These are phyloP conservation scores for Agrotis puta DNA, from an alignment of 2,888 invertebrate species.

Conservation along the genomic window DNA sequence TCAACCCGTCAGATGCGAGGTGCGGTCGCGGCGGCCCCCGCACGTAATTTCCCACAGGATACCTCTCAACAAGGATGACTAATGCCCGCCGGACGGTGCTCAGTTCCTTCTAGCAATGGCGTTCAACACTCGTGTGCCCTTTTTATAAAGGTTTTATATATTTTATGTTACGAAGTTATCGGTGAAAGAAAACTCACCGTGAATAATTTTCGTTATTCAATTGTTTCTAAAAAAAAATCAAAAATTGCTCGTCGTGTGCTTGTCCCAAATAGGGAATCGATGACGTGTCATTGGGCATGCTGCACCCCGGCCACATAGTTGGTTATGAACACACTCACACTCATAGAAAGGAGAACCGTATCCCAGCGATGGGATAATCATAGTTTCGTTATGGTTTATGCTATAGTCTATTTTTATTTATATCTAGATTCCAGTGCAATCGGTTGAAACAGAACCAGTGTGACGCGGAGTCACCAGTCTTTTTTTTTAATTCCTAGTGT, in stretches of 20 bases:
- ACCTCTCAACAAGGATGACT: slow-evolving; percentile 87
- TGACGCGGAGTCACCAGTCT: accelerated
- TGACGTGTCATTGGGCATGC: neutral
- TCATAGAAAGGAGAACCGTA: neutral
- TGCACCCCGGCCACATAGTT: neutral
- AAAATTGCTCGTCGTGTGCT: too few species aligned
- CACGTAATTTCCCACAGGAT: slow-evolving; percentile 88
- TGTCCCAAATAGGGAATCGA: too few species aligned
- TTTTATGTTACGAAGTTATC: slow-evolving; percentile 3
- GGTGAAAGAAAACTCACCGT: neutral
- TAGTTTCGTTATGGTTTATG: neutral
- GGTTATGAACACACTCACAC: too few species aligned
- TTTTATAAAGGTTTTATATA: slow-evolving; percentile 39
- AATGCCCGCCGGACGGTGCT: slow-evolving; percentile 82
- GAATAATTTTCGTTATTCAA: too few species aligned
- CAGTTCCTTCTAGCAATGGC: slow-evolving; percentile 68
- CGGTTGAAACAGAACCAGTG: neutral
- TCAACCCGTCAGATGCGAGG: slow-evolving; percentile 64
- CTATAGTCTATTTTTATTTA: neutral
- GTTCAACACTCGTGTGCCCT: slow-evolving; percentile 58
- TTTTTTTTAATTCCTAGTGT: too few species aligned
- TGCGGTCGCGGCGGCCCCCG: slow-evolving; percentile 66
- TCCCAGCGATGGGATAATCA: neutral
- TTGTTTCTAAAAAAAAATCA: too few species aligned
- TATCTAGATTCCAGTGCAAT: neutral